Base-by-base conservation (phyloP, 2,888 invertebrate species). In the Ichneumoninae sp. region DNA sequence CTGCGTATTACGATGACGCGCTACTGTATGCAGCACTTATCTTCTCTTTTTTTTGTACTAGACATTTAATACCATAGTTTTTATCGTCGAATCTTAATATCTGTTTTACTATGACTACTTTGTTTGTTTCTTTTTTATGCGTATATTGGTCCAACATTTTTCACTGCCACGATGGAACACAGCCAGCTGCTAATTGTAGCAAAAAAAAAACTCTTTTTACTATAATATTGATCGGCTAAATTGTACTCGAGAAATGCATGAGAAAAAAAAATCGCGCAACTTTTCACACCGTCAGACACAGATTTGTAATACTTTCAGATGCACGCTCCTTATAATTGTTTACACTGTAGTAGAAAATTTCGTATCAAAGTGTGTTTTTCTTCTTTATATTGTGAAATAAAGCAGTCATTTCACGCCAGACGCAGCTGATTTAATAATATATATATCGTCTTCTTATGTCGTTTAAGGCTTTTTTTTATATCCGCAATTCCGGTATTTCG, bases 41-140 rank as follows among this genome's bases (percentile, higher is more conserved):
- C 85, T 83, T 79, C 87, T 85, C 86, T 89, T 79, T 44, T 83
- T 80, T 83, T 80, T 75, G 85, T 89, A 89, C 68, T 86, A 70
- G 74, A 85, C 87, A 89, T 89, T 89, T 68, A 87, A 81, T 71
- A 86, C 86, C 6, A 87, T 89, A 86, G 83, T 75, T 89, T 88
- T 88, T 88, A 88, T 87, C 82, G 85, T 50, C 86, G 76, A 68
- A 81, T 69, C 57, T 87, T 88, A 88, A 86, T 87, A 85, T 86
- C 87, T 69, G 81, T 82, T 86, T 87, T 89, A 88, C 44, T 89
- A 71, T 26, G n/a, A 57, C 57, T 7, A 36, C 30, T 77, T 87
- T 88, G 88, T 90, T 83, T 88, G 52, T 36, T 57, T 77, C 70
- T 66, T 76, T 70, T 26, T 44, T 70, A 47, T 36, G 69, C 73